Conservation (phyloP, 2,113 vertebrate species). For the Jacana jacana region DNA sequence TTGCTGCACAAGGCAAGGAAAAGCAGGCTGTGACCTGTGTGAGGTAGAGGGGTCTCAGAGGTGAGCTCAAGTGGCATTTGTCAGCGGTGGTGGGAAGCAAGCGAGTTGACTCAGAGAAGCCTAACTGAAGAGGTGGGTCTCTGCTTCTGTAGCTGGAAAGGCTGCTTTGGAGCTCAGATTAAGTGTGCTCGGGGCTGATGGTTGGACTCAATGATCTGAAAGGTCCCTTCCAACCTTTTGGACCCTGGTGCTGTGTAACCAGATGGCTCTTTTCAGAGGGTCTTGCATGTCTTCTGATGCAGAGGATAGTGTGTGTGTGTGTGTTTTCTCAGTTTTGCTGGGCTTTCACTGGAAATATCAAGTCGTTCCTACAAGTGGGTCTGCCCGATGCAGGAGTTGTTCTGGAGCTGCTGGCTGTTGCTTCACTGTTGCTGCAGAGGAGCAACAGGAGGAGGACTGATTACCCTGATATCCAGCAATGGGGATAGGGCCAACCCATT, state of each 20-base stretch:
- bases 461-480: background rate
- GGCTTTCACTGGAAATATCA: no score
- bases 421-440: background rate
- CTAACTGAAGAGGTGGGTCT: background rate
- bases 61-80: background rate
- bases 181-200: no score
- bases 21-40: background rate
- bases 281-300: background rate
- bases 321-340: no score
- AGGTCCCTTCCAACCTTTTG: background rate
- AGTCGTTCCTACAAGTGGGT: background rate
- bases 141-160: background rate
- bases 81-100: background rate
- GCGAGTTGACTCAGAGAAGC: background rate
- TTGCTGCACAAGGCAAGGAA: background rate
- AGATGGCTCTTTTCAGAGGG: background rate
- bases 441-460: background rate
- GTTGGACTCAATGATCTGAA: background rate
- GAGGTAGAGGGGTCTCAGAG: background rate
- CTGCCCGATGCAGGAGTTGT: fast-evolving
- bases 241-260: background rate
- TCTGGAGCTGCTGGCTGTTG: background rate
- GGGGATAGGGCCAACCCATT: background rate
- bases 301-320: background rate
- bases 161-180: background rate